These are phyloP conservation scores for Drosophila neonasuta DNA, from an alignment of 2,888 invertebrate species.

Conservation along the genomic window DNA sequence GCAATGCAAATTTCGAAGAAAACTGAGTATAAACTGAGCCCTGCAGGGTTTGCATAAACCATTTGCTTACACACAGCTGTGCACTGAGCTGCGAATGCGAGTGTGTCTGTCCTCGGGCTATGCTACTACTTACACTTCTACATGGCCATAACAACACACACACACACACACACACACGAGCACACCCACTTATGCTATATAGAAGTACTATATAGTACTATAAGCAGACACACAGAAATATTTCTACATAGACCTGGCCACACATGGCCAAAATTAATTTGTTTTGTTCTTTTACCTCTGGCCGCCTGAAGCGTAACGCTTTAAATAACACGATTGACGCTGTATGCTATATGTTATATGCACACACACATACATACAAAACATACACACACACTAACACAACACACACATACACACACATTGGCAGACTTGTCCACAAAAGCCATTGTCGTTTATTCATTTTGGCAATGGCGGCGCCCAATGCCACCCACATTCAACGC, in stretches of 20 bases:
- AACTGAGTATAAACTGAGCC: constrained; percentile 27
- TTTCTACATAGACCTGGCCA: constrained; percentile 34
- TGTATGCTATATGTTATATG: constrained; percentile 3
- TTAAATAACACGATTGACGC: constrained; percentile 72
- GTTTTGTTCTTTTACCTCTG: constrained; percentile 69
- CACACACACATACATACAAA: background rate
- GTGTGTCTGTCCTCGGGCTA: constrained; percentile 33
- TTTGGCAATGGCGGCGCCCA: constrained; percentile 44
- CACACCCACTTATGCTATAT: constrained; percentile 20
- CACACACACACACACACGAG: constrained; percentile 26
- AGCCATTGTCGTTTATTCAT: constrained; percentile 72
- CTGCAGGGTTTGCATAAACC: constrained; percentile 36
- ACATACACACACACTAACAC: background rate
- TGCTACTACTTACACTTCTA: constrained; percentile 16
- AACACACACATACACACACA: background rate
- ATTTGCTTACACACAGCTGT: constrained; percentile 45
- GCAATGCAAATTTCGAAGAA: constrained; percentile 1
- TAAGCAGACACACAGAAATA: constrained; percentile 6
- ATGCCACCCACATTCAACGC: constrained; percentile 32
- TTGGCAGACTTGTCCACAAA: constrained; percentile 51
- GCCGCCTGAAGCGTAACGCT: constrained; percentile 47
- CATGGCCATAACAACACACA: constrained; percentile 43
- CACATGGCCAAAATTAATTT: constrained; percentile 70
- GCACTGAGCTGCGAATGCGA: constrained; percentile 23
- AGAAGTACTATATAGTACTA: no score